These are phyloP conservation scores for Champsocephalus gunnari DNA, from an alignment of 2,797 vertebrate genomes.

Conservation along the genomic window DNA sequence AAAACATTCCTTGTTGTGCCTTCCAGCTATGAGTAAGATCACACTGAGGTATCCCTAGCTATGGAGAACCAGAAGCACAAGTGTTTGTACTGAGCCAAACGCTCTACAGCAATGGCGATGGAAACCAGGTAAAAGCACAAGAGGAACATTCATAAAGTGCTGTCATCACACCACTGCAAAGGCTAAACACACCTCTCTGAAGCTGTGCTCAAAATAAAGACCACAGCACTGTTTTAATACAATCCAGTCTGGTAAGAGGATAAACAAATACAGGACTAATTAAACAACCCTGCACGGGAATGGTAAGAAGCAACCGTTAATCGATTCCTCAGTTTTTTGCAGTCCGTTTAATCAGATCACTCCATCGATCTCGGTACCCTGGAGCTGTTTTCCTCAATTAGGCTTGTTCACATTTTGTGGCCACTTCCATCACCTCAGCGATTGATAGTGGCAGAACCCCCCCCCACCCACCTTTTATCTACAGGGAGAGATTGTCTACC, in stretches of 20 bases:
- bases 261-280: slow-evolving; percentile 58
- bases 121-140: slow-evolving; percentile 40
- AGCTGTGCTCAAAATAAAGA: slow-evolving; percentile 45
- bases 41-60: slow-evolving; percentile 42
- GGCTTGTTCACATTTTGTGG: slow-evolving; percentile 31
- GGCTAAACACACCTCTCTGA: slow-evolving; percentile 44
- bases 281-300: slow-evolving; percentile 41
- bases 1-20: slow-evolving; percentile 52
- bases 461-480: slow-evolving; percentile 51
- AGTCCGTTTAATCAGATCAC: slow-evolving; percentile 47
- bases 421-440: slow-evolving; percentile 39
- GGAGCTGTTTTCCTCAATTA: slow-evolving; percentile 12
- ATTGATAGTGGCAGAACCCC: slow-evolving; percentile 42
- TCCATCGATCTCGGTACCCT: slow-evolving; percentile 55
- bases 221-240: slow-evolving; percentile 42
- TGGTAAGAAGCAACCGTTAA: slow-evolving; percentile 43
- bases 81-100: slow-evolving; percentile 59
- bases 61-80: slow-evolving; percentile 47
- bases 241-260: slow-evolving; percentile 47
- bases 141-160: slow-evolving; percentile 21
- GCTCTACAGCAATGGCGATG: slow-evolving; percentile 40
- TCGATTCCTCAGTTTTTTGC: slow-evolving; percentile 52
- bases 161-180: slow-evolving; percentile 55
- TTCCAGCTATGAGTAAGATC: slow-evolving; percentile 58
- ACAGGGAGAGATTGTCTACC: slow-evolving; percentile 45